Base-by-base conservation (phyloP, 2,888 invertebrate species). In the Herminia tarsipennalis region DNA sequence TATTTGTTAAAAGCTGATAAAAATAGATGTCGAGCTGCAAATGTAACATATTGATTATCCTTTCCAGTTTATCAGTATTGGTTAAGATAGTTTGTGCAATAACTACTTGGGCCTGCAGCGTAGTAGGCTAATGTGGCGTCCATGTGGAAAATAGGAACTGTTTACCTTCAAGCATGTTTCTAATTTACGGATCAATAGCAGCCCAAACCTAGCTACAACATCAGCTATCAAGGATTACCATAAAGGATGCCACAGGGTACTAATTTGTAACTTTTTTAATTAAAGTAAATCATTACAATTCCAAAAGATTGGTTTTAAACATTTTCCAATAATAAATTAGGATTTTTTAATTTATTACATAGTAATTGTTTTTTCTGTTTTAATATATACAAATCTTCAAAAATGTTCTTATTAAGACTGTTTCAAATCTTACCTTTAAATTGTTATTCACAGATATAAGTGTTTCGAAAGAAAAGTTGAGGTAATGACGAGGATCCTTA, bases 11-110 rank as follows among this genome's bases (percentile, higher is more conserved):
- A 0, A 25, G 18, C 27, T 37, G 14, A 5, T 37, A 27, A 12
- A 37, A 37, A 14, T 29, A 29, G 3, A 42, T 4, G 17, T 42
- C 22, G 5, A 17, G 0, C 42, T 42, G 35, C 5, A 40, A 40
- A 3, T 18, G 20, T 18, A 18, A 18, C 20, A 18, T 18, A 18
- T 18, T 3, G 3, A 4, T 18, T 18, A 5, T 18, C 20, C 3
- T 18, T 3, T 18, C 20, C n/a, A n/a, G n/a, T n/a, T n/a, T n/a
- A n/a, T n/a, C n/a, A n/a, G n/a, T n/a, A n/a, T n/a, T n/a, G n/a
- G n/a, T n/a, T n/a, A n/a, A n/a, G n/a, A n/a, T n/a, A n/a, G n/a
- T n/a, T n/a, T n/a, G n/a, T n/a, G n/a, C n/a, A n/a, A n/a, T n/a
- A n/a, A n/a, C n/a, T n/a, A n/a, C n/a, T n/a, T n/a, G n/a, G n/a